Evolutionary conservation across 2,797 vertebrate species (phyloP), one percentile per base, ranked within the genome.

Genomic region (Adelosebastes latens): DNA sequence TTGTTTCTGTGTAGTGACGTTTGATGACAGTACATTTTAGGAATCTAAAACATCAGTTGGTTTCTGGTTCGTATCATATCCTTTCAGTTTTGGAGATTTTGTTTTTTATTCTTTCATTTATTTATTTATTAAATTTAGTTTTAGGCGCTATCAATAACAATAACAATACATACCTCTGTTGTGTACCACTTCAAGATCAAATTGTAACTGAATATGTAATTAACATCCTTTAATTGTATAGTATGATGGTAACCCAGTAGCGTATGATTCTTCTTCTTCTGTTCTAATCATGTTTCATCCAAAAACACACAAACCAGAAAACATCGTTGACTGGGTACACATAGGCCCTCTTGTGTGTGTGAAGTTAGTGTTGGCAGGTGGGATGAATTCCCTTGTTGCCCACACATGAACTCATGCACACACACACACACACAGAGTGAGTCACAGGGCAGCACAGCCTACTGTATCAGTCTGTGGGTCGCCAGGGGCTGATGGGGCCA

Each of bases 401-500:
- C 46, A 61, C 70, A 70, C 65, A 77, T 66, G 27, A 13, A 53
- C 24, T 49, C 25, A 13, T 18, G n/a, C 60, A 34, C 53, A 49
- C 52, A 63, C 27, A 42, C 18, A 80, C 49, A 81, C 56, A 84
- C 63, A 77, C 70, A 27, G 1, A 53, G 75, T 87, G 88, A 93
- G 77, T 93, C 91, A 87, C 75, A 85, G 79, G 81, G 55, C 68
- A 77, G 6, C 73, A 42, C 79, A 75, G 78, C 84, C 89, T 65
- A 88, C 88, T 90, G 91, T 87, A 89, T 87, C 87, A 79, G 81
- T 87, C 86, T 91, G 87, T 70, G 76, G 86, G 87, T 84, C 75
- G 32, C 85, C 82, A 73, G 80, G 67, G 79, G 89, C 86, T 74
- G 82, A 91, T 83, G 76, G 72, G 65, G 82, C 74, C 83, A 72